A percentile compares a stretch with the other conserved stretches of the same genome.
Conservation (phyloP, 1,140 invertebrate species). For the Bacillus rossius region DNA sequence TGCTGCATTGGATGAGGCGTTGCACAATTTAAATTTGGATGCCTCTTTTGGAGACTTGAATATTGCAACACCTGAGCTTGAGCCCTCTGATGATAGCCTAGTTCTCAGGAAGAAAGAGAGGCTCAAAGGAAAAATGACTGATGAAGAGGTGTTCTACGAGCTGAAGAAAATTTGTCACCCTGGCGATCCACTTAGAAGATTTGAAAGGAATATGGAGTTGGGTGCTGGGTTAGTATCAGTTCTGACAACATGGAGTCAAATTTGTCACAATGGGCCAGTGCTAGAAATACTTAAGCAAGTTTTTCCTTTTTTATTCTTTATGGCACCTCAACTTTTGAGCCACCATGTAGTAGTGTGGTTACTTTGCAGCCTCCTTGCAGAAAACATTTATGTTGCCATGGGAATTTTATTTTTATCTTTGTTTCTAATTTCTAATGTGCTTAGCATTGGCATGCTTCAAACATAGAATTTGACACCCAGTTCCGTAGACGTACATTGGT, state of each 20-base stretch:
- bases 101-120: conserved; percentile 50
- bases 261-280: no score
- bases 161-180: conserved; percentile 71
- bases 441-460: no score
- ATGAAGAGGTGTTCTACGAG: conserved; percentile 83
- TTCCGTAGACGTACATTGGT: no score
- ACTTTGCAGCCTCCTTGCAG: no score
- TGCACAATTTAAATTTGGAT: conserved; percentile 5
- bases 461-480: no score
- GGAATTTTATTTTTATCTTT: no score
- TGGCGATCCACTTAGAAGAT: conserved; percentile 71
- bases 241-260: not conserved
- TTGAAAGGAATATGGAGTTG: conserved; percentile 78
- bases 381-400: no score
- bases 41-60: not conserved
- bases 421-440: no score
- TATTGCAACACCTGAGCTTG: conserved; percentile 5
- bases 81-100: conserved; percentile 15
- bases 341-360: no score
- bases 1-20: conserved; percentile 12
- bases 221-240: conserved; percentile 59
- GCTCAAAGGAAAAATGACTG: conserved; percentile 47
- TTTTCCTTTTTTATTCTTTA: no score
- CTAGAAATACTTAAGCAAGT: no score
- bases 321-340: no score